Base-by-base conservation (phyloP, 2,113 vertebrate species). In the Galeopterus variegatus region DNA sequence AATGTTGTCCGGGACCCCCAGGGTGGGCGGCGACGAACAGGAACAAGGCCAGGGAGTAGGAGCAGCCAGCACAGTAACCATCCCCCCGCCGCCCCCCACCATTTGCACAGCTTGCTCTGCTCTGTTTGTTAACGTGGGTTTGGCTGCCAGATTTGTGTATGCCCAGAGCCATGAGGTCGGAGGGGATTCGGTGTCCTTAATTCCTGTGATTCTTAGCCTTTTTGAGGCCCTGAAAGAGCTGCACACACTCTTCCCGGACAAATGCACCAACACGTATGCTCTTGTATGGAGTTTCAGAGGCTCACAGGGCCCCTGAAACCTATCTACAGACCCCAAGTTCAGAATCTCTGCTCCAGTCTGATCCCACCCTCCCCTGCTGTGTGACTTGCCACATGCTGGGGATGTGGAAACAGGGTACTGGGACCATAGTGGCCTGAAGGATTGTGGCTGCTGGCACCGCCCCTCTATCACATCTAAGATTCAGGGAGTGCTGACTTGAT, bases 181-280 rank as follows among this genome's bases (percentile, higher is more conserved):
- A 82, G 83, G 73, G 23, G 17, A 60, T 19, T 41, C 0, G 0
- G 50, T 45, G 36, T 33, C 50, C 60, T 73, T 48, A 28, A 33
- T 65, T 48, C 64, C 69, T 54, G 6, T 90, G 67, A 15, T 85
- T 62, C n/a, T 92, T 70, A 91, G 48, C 62, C 14, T 93, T 90
- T 56, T n/a, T 52, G 56, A 89, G 94, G 18, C 65, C 62, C 52
- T 48, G 2, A 48, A 54, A 28, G 31, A 92, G 4, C 83, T 28
- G n/a, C 7, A 8, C 8, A 45, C 8, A 19, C 3, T 92, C 62
- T 77, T 93, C 50, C 48, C 24, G 72, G 69, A 94, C 79, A 72
- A 36, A 36, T 18, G 54, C 45, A 62, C 62, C 19, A 15, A 31
- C 13, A 33, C 12, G 41, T 17, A 33, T 13, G 10, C 4, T 87